Percentiles rank a stretch among this genome's conserved stretches.
Evolutionary conservation across 2,888 invertebrate genomes (phyloP).

Genomic region (Furcula furcula): DNA sequence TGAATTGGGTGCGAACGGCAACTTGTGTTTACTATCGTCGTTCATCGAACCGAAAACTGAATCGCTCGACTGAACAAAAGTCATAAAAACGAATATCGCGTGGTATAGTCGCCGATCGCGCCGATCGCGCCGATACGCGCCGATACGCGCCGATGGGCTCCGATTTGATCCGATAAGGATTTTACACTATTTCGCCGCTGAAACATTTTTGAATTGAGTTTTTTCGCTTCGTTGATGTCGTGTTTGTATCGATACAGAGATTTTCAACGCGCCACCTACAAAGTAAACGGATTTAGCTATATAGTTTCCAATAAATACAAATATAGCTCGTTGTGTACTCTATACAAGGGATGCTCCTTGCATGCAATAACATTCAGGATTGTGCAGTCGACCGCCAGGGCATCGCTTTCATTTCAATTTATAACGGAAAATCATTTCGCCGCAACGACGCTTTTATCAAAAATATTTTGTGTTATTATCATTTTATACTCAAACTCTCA

Average conservation of each 20-base stretch:
- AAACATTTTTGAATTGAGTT: slow-evolving; percentile 27
- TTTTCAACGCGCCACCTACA: slow-evolving; percentile 10
- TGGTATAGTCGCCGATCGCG: slow-evolving; percentile 24
- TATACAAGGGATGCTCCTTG: too few relatives aligned
- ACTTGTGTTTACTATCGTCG: slow-evolving; percentile 31
- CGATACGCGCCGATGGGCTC: slow-evolving; percentile 25
- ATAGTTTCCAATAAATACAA: too few relatives aligned
- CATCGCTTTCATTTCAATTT: too few relatives aligned
- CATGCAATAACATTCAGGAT: too few relatives aligned
- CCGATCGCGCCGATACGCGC: slow-evolving; percentile 13
- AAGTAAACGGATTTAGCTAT: slow-evolving; percentile 5
- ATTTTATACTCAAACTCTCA: too few relatives aligned
- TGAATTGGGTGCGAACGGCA: slow-evolving; percentile 11
- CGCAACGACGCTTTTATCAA: too few relatives aligned
- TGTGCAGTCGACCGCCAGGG: too few relatives aligned
- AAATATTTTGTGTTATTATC: too few relatives aligned
- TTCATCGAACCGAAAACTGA: slow-evolving; percentile 26
- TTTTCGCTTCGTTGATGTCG: slow-evolving; percentile 18
- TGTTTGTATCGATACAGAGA: slow-evolving; percentile 16
- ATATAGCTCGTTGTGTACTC: too few relatives aligned
- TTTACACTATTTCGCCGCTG: slow-evolving; percentile 34
- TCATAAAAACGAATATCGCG: slow-evolving; percentile 31
- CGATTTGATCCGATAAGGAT: slow-evolving; percentile 36
- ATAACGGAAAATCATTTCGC: too few relatives aligned
- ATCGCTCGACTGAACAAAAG: slow-evolving; percentile 31